Evolutionary conservation across 2,888 invertebrate species (phyloP).

Genomic region (Orchesellides sinensis): DNA sequence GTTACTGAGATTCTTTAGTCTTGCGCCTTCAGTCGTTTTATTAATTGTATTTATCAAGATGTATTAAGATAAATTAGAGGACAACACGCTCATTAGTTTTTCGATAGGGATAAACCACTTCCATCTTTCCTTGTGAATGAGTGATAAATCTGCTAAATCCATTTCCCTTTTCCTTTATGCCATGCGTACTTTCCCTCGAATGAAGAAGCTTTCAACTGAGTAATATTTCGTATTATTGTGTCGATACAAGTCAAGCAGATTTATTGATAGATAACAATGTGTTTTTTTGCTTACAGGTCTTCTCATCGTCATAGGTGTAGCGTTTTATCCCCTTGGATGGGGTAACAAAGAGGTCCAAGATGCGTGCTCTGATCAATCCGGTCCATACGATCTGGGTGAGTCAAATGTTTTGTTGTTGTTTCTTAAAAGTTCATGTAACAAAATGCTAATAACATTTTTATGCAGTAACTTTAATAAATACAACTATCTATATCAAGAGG

Average conservation of each 20-base stretch:
- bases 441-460: no score
- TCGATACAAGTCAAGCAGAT: no score
- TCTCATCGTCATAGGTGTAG: constrained; percentile 80
- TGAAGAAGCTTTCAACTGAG: no score
- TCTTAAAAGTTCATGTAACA: no score
- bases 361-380: constrained; percentile 80
- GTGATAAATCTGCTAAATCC: constrained; percentile 23
- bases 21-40: not conserved
- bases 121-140: constrained; percentile 19
- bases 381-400: constrained; percentile 81
- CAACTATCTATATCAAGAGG: no score
- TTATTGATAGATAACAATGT: no score
- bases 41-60: constrained; percentile 30
- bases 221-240: no score
- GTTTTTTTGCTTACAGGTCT: constrained; percentile 78
- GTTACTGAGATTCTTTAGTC: not conserved
- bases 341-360: constrained; percentile 82
- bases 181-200: no score
- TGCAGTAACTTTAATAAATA: no score
- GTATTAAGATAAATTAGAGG: constrained; percentile 21
- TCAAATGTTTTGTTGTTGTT: no score
- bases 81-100: constrained; percentile 10
- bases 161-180: constrained; percentile 11
- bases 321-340: constrained; percentile 83
- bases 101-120: constrained; percentile 34